phyloP scores from a whole-genome alignment of 1,140 invertebrate genomes.

The Caenorhabditis tropicalis region DNA sequence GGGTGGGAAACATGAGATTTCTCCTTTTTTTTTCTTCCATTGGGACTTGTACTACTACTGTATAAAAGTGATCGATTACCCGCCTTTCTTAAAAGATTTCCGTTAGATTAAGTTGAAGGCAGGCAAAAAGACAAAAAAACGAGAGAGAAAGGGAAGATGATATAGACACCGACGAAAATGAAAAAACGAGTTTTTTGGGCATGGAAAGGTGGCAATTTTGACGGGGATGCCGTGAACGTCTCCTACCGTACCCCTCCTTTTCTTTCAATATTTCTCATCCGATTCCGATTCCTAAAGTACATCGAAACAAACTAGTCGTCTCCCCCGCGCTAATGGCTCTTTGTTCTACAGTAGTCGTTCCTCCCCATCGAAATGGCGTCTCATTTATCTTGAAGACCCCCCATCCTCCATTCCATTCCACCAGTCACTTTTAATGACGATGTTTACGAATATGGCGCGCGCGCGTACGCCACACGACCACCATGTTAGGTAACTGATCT shows the following conservation, averaged over 20 bases:
- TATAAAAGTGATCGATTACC: conserved; percentile 28
- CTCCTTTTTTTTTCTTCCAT: not conserved
- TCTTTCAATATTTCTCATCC: not conserved
- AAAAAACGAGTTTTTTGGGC: conserved; percentile 17
- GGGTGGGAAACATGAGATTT: not conserved
- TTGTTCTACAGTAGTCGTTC: conserved; percentile 11
- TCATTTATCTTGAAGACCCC: conserved; percentile 38
- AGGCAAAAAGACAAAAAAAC: not conserved
- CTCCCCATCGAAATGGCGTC: not conserved
- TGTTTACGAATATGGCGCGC: conserved; percentile 36
- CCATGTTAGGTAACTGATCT: conserved; percentile 35
- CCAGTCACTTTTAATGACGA: conserved; percentile 37
- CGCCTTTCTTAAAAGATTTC: no score
- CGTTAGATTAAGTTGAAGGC: not conserved
- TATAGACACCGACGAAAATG: not conserved
- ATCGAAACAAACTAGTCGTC: conserved; percentile 30
- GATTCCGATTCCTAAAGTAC: not conserved
- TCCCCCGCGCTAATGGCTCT: conserved; percentile 24
- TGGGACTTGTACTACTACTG: not conserved
- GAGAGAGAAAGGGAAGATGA: not conserved
- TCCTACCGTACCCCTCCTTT: not conserved
- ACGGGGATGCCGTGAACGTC: not conserved
- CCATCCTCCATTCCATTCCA: not conserved
- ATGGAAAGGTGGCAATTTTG: conserved; percentile 16
- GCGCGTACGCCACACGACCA: conserved; percentile 14